Base-by-base conservation (phyloP, 2,113 vertebrate genomes). In the Megaceryle maxima region DNA sequence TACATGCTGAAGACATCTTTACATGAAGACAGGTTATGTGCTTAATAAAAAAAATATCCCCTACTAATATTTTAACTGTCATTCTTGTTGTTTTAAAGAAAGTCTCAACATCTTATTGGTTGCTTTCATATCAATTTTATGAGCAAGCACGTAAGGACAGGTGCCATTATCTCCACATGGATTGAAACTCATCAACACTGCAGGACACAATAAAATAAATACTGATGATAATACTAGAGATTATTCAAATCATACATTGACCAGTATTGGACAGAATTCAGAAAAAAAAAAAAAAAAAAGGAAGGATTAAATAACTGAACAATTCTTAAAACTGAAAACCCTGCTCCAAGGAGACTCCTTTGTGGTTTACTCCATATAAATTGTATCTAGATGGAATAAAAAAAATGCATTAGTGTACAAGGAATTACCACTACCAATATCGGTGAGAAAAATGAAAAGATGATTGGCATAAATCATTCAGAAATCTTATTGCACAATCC, bases 401-500 rank as follows among this genome's bases (percentile, higher is more conserved):
- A 72, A n/a, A 90, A 63, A 75, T 16, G 51, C 31, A 68, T 78
- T 53, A 41, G 7, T 1, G 4, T 44, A 81, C 33, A 53, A 94
- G 31, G 66, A 95, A 75, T 75, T 82, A 83, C 85, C 64, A n/a
- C 41, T 70, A 55, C 50, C 85, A 77, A 10, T 63, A 63, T 0
- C 55, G 41, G 31, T 67, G 83, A 81, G 74, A 73, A 75, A 37
- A 94, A 93, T 87, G 88, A 78, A 89, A 95, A 89, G 20, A 46
- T 88, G 91, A 94, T 93, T 92, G 86, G 86, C 86, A 73, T 95
- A 91, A 93, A 90, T 92, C 57, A 76, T 87, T 89, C 80, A 43
- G 69, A 96, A 91, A 84, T 56, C 62, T 84, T 76, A 87, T 84
- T 93, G 62, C 41, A 92, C 59, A 75, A 18, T 53, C n/a, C 57